These are phyloP conservation scores for Chironomus tentans DNA, from an alignment of 2,888 invertebrate species.

Conservation along the genomic window DNA sequence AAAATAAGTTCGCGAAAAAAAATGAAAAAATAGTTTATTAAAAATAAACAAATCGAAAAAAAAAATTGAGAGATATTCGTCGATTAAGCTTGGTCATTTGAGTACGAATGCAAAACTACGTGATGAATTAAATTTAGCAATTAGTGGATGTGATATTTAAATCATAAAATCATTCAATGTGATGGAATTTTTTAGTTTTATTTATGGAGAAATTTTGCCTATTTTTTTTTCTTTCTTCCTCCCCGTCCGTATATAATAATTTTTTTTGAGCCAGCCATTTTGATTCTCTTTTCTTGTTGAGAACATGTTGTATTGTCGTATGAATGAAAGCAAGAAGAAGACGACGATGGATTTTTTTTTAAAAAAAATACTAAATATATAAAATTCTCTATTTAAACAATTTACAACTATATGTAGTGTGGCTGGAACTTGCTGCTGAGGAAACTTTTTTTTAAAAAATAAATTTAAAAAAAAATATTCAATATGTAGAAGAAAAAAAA, in stretches of 20 bases:
- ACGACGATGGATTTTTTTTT: conserved; percentile 11
- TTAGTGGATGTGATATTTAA: not conserved
- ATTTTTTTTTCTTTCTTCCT: no score
- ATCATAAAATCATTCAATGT: not conserved
- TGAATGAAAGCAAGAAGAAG: conserved; percentile 25
- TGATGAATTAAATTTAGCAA: not conserved
- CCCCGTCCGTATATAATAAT: not conserved
- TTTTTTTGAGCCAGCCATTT: conserved; percentile 12
- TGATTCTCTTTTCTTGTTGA: conserved; percentile 17
- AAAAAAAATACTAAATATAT: not conserved
- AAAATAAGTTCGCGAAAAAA: not conserved
- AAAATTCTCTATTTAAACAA: not conserved
- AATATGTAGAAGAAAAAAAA: not conserved
- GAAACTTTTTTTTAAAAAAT: no score
- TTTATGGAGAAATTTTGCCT: not conserved
- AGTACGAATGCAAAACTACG: not conserved
- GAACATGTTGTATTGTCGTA: conserved; percentile 20
- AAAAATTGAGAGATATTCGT: not conserved
- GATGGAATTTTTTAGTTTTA: not conserved
- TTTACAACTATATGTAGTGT: not conserved
- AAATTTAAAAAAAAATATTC: not conserved
- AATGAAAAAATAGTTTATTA: conserved; percentile 1
- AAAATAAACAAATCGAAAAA: conserved; percentile 1
- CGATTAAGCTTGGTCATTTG: not conserved
- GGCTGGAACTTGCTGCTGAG: no score